These are phyloP conservation scores for Theocolax elegans DNA, from an alignment of 1,140 invertebrate genomes.

Conservation along the genomic window DNA sequence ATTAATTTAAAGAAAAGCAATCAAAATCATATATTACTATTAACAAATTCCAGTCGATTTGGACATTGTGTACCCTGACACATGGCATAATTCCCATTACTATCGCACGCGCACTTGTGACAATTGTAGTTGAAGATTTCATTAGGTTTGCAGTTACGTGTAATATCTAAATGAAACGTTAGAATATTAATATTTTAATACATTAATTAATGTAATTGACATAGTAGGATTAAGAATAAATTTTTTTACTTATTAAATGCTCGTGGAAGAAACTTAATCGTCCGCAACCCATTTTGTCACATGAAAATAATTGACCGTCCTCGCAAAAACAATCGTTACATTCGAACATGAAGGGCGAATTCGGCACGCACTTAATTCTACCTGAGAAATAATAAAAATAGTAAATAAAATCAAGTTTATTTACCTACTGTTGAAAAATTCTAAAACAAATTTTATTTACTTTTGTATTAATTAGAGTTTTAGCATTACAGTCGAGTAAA, in stretches of 20 bases:
- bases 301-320: background rate
- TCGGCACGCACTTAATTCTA: background rate
- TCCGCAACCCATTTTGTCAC: background rate
- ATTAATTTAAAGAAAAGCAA: background rate
- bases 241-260: background rate
- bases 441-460: too few species aligned
- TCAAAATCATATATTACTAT: too few species aligned
- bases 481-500: too few species aligned
- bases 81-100: constrained; percentile 1
- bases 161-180: too few species aligned
- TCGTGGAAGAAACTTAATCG: background rate
- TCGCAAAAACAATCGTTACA: background rate
- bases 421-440: too few species aligned
- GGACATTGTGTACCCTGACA: constrained; percentile 5
- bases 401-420: too few species aligned
- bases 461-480: too few species aligned
- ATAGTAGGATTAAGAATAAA: background rate
- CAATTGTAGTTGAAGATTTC: background rate
- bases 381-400: too few species aligned
- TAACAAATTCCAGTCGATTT: too few species aligned
- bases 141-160: background rate
- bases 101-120: background rate
- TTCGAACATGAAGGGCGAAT: background rate
- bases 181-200: background rate
- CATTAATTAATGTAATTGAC: too few species aligned